Base-by-base conservation (phyloP, 2,797 vertebrate genomes). In the Gymnoscopelus braueri region DNA sequence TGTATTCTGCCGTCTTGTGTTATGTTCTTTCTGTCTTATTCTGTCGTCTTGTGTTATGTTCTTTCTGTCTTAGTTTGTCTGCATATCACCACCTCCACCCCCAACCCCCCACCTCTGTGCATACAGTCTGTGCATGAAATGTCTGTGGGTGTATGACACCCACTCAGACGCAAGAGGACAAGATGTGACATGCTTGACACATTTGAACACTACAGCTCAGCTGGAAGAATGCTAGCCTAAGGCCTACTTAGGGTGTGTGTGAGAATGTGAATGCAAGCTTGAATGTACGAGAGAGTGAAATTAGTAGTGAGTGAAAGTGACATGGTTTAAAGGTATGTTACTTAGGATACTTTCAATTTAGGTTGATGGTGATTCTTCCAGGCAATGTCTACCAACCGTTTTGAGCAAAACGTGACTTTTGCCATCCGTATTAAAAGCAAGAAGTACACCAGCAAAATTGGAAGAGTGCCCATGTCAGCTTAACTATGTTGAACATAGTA, bases 171-270 rank as follows among this genome's bases (percentile, higher is more conserved):
- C 32, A 35, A 48, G 23, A 35, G 54, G 81, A 78, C 90, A 90
- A 84, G 91, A 84, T 69, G 67, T 67, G 60, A 68, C 91, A 81
- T 58, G 90, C 69, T 44, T 74, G 70, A 64, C 74, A 75, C 72
- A 69, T 80, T 65, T 74, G 9, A 80, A 71, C 58, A 57, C 72
- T 63, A 53, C 14, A 54, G 52, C 63, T 72, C 10, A 69, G 78
- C 62, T 62, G 49, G 49, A 87, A 85, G 84, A 89, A 90, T 90
- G 84, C 71, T 70, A 57, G 79, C 85, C 67, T 70, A 9, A 69
- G 81, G 88, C 75, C 26, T 10, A 3, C 39, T 44, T 44, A 44
- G 51, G 4, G 67, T 61, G 54, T 71, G 65, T 69, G 47, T 63
- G 67, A 65, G 47, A 74, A 49, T 71, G 10, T 63, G 51, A 66